These are phyloP conservation scores for Orycteropus afer DNA, from an alignment of 2,113 vertebrate genomes.

Conservation along the genomic window DNA sequence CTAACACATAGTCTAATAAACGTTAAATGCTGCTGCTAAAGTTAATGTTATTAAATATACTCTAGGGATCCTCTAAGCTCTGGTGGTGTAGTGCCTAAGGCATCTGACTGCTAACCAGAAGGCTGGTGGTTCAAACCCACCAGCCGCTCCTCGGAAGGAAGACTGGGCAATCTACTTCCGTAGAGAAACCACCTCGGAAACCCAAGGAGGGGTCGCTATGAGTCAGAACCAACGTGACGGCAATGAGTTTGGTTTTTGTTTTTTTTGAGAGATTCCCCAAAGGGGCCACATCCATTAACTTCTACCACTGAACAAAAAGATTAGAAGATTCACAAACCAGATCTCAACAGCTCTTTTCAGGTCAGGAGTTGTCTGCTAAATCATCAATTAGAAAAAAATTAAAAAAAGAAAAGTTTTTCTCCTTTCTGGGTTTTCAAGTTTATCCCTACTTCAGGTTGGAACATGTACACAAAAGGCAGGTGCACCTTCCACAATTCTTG, in stretches of 20 bases:
- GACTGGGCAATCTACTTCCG: too few species aligned
- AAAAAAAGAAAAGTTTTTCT: neutral
- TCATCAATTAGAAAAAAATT: neutral
- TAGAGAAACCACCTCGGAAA: too few species aligned
- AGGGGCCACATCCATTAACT: neutral
- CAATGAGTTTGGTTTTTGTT: too few species aligned
- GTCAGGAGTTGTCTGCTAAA: neutral
- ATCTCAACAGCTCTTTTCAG: conserved; percentile 35
- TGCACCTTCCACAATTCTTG: neutral
- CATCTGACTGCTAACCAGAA: too few species aligned
- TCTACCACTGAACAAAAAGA: neutral
- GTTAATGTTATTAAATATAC: neutral
- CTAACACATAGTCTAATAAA: conserved; percentile 7
- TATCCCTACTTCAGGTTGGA: neutral
- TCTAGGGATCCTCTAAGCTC: neutral
- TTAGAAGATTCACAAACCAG: conserved; percentile 33
- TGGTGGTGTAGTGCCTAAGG: too few species aligned
- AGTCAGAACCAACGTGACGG: too few species aligned
- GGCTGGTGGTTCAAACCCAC: too few species aligned
- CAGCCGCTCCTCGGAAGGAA: too few species aligned
- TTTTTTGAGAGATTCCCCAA: neutral
- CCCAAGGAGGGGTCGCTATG: too few species aligned
- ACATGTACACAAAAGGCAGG: neutral
- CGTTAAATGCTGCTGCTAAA: conserved; percentile 24
- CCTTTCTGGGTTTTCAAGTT: neutral